Base-by-base conservation (phyloP, 2,797 vertebrate species). In the Danio choprae region DNA sequence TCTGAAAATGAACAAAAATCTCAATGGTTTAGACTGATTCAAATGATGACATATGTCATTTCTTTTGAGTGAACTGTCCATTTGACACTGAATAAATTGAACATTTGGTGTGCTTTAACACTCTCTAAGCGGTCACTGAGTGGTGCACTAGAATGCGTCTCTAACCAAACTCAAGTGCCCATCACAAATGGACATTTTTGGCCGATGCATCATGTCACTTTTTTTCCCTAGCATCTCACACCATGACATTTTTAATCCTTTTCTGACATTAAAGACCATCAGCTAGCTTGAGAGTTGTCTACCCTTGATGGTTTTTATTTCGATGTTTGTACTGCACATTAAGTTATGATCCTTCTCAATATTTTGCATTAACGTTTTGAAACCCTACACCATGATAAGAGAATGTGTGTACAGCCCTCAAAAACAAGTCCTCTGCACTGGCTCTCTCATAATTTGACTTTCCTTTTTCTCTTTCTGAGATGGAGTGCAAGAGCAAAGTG, bases 381-480 rank as follows among this genome's bases (percentile, higher is more conserved):
- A 41, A n/a, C 9, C 29, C 38, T 63, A 3, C 38, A 11, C 15
- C 2, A n/a, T 41, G 38, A 11, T 41, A n/a, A 41, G 60, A 41
- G 16, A 63, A n/a, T 29, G 38, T 63, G 16, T 1, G 0, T 63
- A 11, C 38, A 10, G 36, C 4, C 36, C 36, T 56, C 4, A 0
- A 43, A 55, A 10, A 13, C 2, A 20, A 50, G 16, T 58, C 11
- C 9, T 44, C 15, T 43, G 20, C 4, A 8, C 44, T 51, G 44
- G 44, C 58, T 50, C 29, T 20, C 5, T 67, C 15, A 44, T 22
- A 77, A 58, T 48, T 51, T 12, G n/a, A 38, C 53, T 50, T 50
- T 69, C 41, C 56, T 2, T 71, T 71, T 53, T 64, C 48, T 56
- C 58, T 11, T n/a, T 68, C 36, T 51, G 62, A 15, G 22, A 12